Base-by-base conservation (phyloP, 2,113 vertebrate genomes). In the Saguinus midas region DNA sequence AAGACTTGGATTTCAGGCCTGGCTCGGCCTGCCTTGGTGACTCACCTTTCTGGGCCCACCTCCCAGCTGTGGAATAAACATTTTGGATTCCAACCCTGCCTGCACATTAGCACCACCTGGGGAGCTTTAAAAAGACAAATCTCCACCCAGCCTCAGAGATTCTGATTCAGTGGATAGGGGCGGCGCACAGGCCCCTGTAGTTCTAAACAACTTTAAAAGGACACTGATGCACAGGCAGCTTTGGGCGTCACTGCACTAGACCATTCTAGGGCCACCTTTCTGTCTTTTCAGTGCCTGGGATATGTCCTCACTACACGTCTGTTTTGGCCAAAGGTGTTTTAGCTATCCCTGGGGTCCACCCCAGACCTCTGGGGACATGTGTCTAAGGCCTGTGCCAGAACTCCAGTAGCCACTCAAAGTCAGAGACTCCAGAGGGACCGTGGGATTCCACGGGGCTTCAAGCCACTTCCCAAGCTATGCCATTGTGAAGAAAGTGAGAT, bases 31-130 rank as follows among this genome's bases (percentile, higher is more conserved):
- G 75, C 20, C 37, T 64, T 10, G 27, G 9, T 93, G 93, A 96
- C 83, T 98, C 94, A 83, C 75, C 70, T 89, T 43, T 85, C 87
- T 81, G 92, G 95, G 90, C 66, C 66, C 5, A 1, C 16, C 7
- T 90, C 92, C 84, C 61, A 93, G 94, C 29, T 9, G 9, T 29
- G 58, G 45, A 93, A 1, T 16, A 21, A 93, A 32, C 45, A 37
- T 48, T 66, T 40, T 72, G 82, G 50, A 37, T 40, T 17, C 64
- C 21, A 27, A 25, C 3, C 1, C 61, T 27, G 78, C 52, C n/a
- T 35, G 64, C 10, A 21, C 35, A 21, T 82, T 21, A 78, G 73
- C 12, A 10, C 23, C 50, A 87, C 79, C 86, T 70, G 27, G 61
- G 87, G 83, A 90, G 58, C 58, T 75, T 85, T 83, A 70, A 61